Evolutionary conservation across 2,797 vertebrate species (phyloP).

Genomic region (Megalops cyprinoides): DNA sequence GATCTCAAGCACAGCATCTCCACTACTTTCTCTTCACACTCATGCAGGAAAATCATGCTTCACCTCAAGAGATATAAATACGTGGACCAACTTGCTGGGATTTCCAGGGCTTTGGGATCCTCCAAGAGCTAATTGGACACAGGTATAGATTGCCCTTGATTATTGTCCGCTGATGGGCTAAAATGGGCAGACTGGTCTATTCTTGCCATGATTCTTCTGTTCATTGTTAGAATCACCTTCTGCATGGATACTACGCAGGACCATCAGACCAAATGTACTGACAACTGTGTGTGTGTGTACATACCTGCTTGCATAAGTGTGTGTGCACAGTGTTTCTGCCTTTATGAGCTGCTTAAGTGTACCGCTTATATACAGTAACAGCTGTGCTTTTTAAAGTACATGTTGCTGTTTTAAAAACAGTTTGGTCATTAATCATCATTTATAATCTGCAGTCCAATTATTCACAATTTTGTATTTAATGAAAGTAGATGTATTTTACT

Average conservation of each 20-base stretch:
- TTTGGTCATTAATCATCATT: slow-evolving; percentile 47
- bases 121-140: neutral
- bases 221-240: neutral
- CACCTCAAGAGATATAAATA: slow-evolving; percentile 1
- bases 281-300: neutral
- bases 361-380: too few species aligned
- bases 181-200: neutral
- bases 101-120: neutral
- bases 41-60: neutral
- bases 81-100: neutral
- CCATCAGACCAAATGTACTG: too few species aligned
- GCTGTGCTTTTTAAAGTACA: neutral
- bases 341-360: neutral
- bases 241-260: neutral
- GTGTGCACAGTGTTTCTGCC: neutral
- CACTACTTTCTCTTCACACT: slow-evolving; percentile 41
- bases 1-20: slow-evolving; percentile 81
- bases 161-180: neutral
- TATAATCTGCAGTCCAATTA: slow-evolving; percentile 48
- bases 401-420: neutral
- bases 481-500: slow-evolving; percentile 39
- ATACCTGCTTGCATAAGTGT: neutral
- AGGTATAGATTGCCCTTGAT: neutral
- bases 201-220: neutral
- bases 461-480: slow-evolving; percentile 54